Evolutionary conservation across 2,888 invertebrate species (phyloP).

Genomic region (Cosmia pyralina): DNA sequence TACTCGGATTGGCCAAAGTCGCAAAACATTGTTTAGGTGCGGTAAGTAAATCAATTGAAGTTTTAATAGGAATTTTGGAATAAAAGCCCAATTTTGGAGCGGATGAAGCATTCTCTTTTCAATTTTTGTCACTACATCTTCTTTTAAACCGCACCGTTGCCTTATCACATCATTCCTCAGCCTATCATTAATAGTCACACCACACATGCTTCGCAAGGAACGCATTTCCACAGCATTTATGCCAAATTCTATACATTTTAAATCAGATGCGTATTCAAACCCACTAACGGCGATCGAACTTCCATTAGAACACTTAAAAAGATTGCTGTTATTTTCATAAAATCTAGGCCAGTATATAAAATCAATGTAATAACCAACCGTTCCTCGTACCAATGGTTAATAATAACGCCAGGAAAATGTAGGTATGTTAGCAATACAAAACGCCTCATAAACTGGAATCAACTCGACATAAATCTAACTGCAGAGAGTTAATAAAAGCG

Average conservation of each 20-base stretch:
- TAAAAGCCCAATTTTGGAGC: background rate
- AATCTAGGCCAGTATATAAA: slow-evolving; percentile 40
- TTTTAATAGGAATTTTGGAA: background rate
- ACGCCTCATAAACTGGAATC: slow-evolving; percentile 21
- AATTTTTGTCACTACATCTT: too few species aligned
- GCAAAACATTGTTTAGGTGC: background rate
- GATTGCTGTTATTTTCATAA: slow-evolving; percentile 37
- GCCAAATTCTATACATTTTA: slow-evolving; percentile 1
- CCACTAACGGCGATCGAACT: background rate
- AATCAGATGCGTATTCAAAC: background rate
- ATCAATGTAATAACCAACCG: slow-evolving; percentile 42
- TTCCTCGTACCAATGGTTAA: slow-evolving; percentile 10
- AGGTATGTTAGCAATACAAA: slow-evolving; percentile 17
- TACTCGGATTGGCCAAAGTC: slow-evolving; percentile 2
- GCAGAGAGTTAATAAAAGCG: slow-evolving; percentile 37
- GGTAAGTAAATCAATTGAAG: background rate
- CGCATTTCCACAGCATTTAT: background rate
- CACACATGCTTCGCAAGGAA: too few species aligned
- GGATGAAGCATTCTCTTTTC: too few species aligned
- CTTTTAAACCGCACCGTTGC: too few species aligned
- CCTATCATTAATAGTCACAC: too few species aligned
- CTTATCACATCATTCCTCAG: too few species aligned
- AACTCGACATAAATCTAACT: slow-evolving; percentile 42
- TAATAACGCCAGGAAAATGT: slow-evolving; percentile 23
- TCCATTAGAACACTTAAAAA: slow-evolving; percentile 37